Base-by-base conservation (phyloP, 2,113 vertebrate genomes). In the Trogon surrucura region DNA sequence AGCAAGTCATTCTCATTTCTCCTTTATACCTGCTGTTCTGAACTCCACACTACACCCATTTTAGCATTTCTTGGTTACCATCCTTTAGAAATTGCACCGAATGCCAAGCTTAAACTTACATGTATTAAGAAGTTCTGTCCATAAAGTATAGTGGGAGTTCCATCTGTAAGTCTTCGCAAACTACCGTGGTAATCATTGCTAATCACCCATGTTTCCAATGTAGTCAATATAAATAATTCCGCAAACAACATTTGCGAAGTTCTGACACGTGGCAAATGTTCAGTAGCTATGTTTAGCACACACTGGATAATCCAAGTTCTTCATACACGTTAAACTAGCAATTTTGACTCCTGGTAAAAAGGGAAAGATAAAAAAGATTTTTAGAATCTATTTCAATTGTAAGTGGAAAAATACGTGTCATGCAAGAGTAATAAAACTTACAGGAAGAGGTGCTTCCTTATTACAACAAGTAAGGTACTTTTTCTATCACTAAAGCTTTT, bases 151-250 rank as follows among this genome's bases (percentile, higher is more conserved):
- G 94, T 94, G 87, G 93, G 93, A 95, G 94, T 96, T 96, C 94
- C 96, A 97, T 95, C 94, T 95, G 93, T 34, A 96, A 79, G 27
- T 48, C 91, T 91, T 91, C 34, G 0, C 69, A 87, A 57, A 57
- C 77, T 61, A 65, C 84, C 48, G 32, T 34, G 66, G 81, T 71
- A 94, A 75, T 89, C 91, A 47, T 65, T 91, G 80, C 78, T 96
- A 85, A 94, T 93, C 92, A 75, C 11, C 93, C 83, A 41, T 91
- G 69, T 67, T 93, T 95, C 91, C 86, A 95, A 89, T 57, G 77
- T 38, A 96, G 93, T 87, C 94, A 95, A 95, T 45, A 95, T 89
- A 96, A 95, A 95, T 92, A 97, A 96, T 96, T 86, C 91, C 89
- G 93, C 83, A 97, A 95, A 95, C 88, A 94, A 92, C 93, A 95